Evolutionary conservation across 1,140 invertebrate genomes (phyloP), one percentile per base, ranked within the genome.

Genomic region (Odontomachus brunneus): DNA sequence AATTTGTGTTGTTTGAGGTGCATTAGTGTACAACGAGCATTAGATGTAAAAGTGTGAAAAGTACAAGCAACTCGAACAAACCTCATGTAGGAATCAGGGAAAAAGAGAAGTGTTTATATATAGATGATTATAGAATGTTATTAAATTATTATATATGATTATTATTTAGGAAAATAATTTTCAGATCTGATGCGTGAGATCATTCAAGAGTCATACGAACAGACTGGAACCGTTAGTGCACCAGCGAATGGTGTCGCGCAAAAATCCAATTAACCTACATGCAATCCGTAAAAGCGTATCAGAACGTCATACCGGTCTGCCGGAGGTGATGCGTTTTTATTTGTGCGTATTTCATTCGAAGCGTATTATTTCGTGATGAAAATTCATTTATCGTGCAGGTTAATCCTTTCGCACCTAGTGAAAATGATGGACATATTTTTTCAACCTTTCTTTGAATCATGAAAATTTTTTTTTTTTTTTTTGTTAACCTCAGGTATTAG

Each of bases 241-340:
- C n/a, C 38, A 17, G 24, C 49, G 12, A 69, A 80, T 48, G 53
- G 65, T 57, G 44, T 57, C 24, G 66, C 55, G 53, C 69, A 62
- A 78, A 84, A 87, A 87, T 80, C 86, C 86, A 87, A 87, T 87
- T 87, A 87, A 87, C 86, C 86, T 81, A 87, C 74, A 87, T 87
- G 76, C 73, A n/a, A 26, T 14, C 59, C 29, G 67, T n/a, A 65
- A 69, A 66, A 53, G 73, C 66, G 22, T 66, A 66, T 51, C 55
- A 53, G 38, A 53, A 44, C 51, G 65, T 22, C 29, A 57, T 44
- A 51, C 65, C 51, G 53, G 1, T 14, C 33, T 48, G 24, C 75
- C 51, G 24, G 75, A 80, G 65, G 75, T 53, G 24, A 80, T 80
- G 65, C 65, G 51, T 80, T 80, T 80, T 80, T 80, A 80, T 80